Evolutionary conservation across 2,113 vertebrate genomes (phyloP), one percentile per base, ranked within the genome.

Genomic region (Gasterosteus nipponicus): DNA sequence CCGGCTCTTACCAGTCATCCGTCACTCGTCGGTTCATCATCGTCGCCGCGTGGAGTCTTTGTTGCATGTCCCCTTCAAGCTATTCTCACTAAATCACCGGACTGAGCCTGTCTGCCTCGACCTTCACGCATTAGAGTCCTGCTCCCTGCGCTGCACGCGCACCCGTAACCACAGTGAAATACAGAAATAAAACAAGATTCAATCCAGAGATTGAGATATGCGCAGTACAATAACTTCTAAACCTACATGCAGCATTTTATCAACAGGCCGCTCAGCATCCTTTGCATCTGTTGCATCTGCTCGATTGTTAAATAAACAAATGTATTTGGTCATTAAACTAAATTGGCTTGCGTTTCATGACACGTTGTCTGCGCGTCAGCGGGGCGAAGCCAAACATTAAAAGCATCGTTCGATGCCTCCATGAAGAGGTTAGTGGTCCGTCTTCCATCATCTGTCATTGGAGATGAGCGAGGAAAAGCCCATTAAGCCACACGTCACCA

Each of bases 401-500:
- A 78, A 57, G 51, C 62, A 71, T 4, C 65, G 78, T 61, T 77
- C 79, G 73, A 80, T 56, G 69, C 62, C 61, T 72, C 51, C 67
- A 10, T 80, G 35, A 7, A 47, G 46, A 68, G 84, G 84, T 87
- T 81, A 86, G 86, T 75, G 86, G 66, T 66, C 68, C 59, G 16
- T 86, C 86, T 83, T 84, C 87, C 83, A 63, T 82, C 85, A 85
- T 86, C 84, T 29, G 73, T 90, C 76, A 74, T 77, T 26, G 31
- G 16, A 26, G 62, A 85, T 56, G 74, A 81, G 73, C 59, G 12
- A 4, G 58, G 56, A 75, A 59, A 78, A 87, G 77, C 83, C 87
- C 77, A 83, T 89, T 88, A 89, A 74, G 76, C 83, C 12, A 18
- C 70, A 61, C 68, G 87, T 85, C 89, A 87, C 76, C 59, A 86